phyloP scores from a whole-genome alignment of 2,888 invertebrate genomes.

The Heteromyza rotundicornis region DNA sequence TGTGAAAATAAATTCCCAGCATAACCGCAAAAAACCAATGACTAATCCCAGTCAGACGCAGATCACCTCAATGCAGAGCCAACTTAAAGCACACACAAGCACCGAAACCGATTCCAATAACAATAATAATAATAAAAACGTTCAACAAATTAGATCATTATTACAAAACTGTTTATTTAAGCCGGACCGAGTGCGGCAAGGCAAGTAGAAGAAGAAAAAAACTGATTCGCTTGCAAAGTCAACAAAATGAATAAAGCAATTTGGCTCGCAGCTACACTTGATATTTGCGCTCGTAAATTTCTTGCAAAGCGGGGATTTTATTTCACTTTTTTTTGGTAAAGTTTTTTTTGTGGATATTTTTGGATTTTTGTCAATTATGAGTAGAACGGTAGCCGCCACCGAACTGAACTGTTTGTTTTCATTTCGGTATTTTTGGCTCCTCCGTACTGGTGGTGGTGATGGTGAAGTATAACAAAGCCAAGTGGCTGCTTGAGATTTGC shows the following conservation, averaged over 20 bases:
- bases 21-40: background rate
- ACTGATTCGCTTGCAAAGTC: background rate
- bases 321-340: background rate
- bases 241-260: background rate
- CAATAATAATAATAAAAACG: background rate
- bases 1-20: background rate
- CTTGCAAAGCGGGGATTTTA: background rate
- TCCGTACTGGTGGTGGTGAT: too few relatives aligned
- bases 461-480: background rate
- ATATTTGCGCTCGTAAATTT: too few relatives aligned
- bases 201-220: constrained; percentile 4
- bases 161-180: background rate
- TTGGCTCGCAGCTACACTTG: background rate
- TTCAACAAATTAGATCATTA: constrained; percentile 16
- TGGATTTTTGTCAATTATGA: background rate
- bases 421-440: background rate
- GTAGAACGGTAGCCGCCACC: constrained; percentile 1
- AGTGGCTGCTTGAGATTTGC: background rate
- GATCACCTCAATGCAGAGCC: background rate
- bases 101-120: too few relatives aligned
- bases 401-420: background rate
- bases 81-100: too few relatives aligned
- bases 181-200: background rate
- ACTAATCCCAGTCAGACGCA: background rate
- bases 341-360: too few relatives aligned